phyloP scores from a whole-genome alignment of 2,888 invertebrate genomes.

The Biston betularia region DNA sequence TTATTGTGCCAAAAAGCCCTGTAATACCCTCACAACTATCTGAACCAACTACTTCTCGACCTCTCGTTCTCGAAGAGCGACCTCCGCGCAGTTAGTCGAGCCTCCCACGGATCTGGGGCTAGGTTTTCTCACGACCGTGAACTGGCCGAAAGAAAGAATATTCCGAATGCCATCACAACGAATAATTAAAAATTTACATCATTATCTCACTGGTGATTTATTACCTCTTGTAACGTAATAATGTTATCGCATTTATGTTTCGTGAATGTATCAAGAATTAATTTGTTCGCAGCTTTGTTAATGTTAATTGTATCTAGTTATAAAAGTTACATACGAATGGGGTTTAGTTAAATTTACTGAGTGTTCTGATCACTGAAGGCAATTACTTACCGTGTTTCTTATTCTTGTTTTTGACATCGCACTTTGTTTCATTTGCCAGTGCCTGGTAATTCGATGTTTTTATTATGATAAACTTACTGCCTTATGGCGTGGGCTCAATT shows the following conservation, averaged over 20 bases:
- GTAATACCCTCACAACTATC: background rate
- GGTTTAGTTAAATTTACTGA: no score
- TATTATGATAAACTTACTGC: no score
- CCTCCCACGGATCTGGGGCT: conserved; percentile 52
- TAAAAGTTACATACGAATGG: no score
- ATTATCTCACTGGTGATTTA: conserved; percentile 30
- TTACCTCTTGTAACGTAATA: conserved; percentile 26
- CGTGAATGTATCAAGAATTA: conserved; percentile 5
- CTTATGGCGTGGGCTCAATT: no score
- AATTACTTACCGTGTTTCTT: background rate
- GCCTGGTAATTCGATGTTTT: background rate
- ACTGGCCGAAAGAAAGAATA: conserved; percentile 37
- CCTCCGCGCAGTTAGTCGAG: conserved; percentile 25
- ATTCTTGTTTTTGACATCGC: no score
- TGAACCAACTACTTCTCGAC: background rate
- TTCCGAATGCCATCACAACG: conserved; percentile 19
- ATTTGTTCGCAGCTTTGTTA: conserved; percentile 13
- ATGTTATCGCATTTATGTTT: conserved; percentile 17
- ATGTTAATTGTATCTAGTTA: background rate
- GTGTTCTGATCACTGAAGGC: background rate
- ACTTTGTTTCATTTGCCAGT: no score
- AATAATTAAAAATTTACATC: conserved; percentile 19
- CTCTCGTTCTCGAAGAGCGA: background rate
- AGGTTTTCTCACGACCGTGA: conserved; percentile 66
- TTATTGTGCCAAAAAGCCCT: no score